Percentiles rank a stretch among this genome's conserved stretches.
Conservation (phyloP, 2,888 invertebrate genomes). For the Sisyra nigra region DNA sequence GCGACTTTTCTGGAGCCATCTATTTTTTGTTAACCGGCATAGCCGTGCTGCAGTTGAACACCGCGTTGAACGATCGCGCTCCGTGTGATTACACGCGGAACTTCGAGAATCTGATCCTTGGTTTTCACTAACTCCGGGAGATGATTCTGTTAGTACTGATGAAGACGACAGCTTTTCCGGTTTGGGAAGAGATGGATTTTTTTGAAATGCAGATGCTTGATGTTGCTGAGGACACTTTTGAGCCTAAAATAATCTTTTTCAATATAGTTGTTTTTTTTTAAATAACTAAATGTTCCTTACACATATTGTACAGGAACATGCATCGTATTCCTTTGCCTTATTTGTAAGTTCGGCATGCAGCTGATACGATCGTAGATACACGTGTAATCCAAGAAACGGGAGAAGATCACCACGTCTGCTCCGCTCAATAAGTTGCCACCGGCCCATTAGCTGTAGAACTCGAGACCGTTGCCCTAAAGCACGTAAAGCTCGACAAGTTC, state of each 20-base stretch:
- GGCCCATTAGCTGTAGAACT: conserved; percentile 45
- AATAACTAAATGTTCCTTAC: conserved; percentile 15
- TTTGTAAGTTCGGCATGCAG: conserved; percentile 30
- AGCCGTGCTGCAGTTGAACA: conserved; percentile 16
- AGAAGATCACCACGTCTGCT: conserved; percentile 26
- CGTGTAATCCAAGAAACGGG: conserved; percentile 26
- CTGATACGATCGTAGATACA: conserved; percentile 36
- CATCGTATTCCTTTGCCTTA: conserved; percentile 25
- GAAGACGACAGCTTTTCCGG: too few species aligned
- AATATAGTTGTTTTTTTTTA: neutral
- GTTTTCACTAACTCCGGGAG: too few species aligned
- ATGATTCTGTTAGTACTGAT: too few species aligned
- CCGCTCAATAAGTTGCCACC: conserved; percentile 34
- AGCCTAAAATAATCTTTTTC: neutral
- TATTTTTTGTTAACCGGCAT: conserved; percentile 14
- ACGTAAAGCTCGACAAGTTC: conserved; percentile 42
- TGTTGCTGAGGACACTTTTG: too few species aligned
- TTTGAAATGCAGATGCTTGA: too few species aligned
- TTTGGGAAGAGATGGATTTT: too few species aligned
- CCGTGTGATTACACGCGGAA: too few species aligned
- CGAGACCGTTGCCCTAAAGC: conserved; percentile 45
- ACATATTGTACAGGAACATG: conserved; percentile 15
- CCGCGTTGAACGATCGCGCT: conserved; percentile 10
- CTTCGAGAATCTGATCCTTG: too few species aligned
- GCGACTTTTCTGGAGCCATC: conserved; percentile 14